A percentile compares a stretch with the other conserved stretches of the same genome.
Evolutionary conservation across 35 echinoderm and acorn worm species (phyloP).

Genomic region (Patiria miniata): DNA sequence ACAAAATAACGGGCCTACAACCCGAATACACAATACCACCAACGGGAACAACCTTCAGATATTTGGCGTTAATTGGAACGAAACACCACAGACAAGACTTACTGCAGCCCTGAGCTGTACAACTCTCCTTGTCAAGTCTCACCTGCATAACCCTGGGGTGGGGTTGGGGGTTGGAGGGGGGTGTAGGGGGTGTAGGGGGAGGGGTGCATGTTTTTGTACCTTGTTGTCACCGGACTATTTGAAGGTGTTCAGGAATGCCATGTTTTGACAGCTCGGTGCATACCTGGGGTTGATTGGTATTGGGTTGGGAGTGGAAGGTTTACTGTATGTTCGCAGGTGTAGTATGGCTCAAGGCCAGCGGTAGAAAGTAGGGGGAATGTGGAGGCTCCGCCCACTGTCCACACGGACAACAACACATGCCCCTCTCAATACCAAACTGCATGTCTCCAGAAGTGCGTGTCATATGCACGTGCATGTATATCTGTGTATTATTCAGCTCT

Average conservation of each 20-base stretch:
- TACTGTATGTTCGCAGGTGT: too few relatives aligned
- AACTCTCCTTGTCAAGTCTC: neutral
- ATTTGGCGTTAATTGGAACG: neutral
- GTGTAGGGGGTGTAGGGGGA: neutral
- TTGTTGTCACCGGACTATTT: neutral
- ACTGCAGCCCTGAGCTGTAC: neutral
- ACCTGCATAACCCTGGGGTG: slow-evolving; percentile 16
- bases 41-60: neutral
- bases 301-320: too few relatives aligned
- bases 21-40: neutral
- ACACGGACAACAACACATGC: too few relatives aligned
- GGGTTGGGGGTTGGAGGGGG: neutral
- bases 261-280: neutral
- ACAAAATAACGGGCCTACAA: too few relatives aligned
- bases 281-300: too few relatives aligned
- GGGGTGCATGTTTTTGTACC: neutral
- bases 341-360: too few relatives aligned
- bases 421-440: too few relatives aligned
- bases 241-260: neutral
- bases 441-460: too few relatives aligned
- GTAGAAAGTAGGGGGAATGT: too few relatives aligned
- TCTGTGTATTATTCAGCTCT: too few relatives aligned
- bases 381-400: too few relatives aligned
- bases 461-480: too few relatives aligned
- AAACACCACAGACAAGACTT: neutral